Percentiles rank a stretch among this genome's conserved stretches.
phyloP scores from a whole-genome alignment of 2,888 invertebrate species.

The Plemyria rubiginata region DNA sequence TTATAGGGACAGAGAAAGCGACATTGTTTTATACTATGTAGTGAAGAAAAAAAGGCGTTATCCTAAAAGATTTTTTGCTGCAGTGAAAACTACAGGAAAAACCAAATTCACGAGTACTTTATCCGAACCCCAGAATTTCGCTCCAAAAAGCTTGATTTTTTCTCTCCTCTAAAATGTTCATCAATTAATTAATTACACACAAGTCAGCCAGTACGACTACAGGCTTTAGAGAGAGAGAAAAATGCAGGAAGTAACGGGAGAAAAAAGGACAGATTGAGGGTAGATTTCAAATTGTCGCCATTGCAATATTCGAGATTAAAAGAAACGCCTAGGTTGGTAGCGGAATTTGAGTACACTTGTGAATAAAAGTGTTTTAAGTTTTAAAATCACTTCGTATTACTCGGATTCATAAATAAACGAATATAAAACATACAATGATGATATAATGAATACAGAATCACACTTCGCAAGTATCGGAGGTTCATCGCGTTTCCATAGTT shows the following conservation, averaged over 20 bases:
- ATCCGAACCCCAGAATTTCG: conserved; percentile 8
- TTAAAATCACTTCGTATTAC: neutral
- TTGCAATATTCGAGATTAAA: conserved; percentile 82
- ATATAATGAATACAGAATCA: too few species aligned
- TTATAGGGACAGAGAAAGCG: too few species aligned
- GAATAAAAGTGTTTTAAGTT: conserved; percentile 26
- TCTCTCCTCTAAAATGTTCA: conserved; percentile 24
- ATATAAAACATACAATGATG: too few species aligned
- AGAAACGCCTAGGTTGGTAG: conserved; percentile 78
- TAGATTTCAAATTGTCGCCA: conserved; percentile 71
- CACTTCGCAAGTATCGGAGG: too few species aligned
- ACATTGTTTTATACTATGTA: too few species aligned
- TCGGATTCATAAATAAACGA: too few species aligned
- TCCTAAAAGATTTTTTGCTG: neutral
- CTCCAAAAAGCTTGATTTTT: conserved; percentile 11
- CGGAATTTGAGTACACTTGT: conserved; percentile 50
- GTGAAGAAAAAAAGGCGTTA: too few species aligned
- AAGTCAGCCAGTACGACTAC: conserved; percentile 32
- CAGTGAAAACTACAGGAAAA: neutral
- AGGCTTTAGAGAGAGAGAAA: conserved; percentile 22
- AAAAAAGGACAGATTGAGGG: conserved; percentile 36
- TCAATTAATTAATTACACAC: conserved; percentile 33
- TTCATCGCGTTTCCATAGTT: too few species aligned
- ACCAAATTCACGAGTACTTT: conserved; percentile 4
- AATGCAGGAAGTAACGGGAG: conserved; percentile 16